phyloP scores from a whole-genome alignment of 2,113 vertebrate genomes.

The Nycticryphes semicollaris region DNA sequence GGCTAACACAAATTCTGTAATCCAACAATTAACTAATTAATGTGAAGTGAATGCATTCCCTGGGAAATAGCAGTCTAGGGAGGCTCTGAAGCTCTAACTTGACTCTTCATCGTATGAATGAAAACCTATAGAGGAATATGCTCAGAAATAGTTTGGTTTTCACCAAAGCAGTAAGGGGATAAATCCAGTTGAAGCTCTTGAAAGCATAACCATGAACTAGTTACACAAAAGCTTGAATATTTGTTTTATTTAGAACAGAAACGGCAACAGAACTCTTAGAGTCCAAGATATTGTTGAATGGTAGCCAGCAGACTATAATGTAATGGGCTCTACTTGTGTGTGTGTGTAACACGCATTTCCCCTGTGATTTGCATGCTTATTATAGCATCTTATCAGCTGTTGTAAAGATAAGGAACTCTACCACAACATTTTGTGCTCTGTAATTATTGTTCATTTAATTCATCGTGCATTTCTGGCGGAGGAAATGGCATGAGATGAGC shows the following conservation, averaged over 20 bases:
- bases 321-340: not conserved
- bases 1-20: not conserved
- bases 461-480: not conserved
- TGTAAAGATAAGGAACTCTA: slow-evolving; percentile 50
- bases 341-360: not conserved
- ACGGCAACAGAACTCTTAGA: not conserved
- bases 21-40: not conserved
- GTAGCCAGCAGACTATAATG: not conserved
- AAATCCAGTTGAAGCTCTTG: not conserved
- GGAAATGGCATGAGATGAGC: not conserved
- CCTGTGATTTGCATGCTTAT: slow-evolving; percentile 13
- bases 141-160: not conserved
- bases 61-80: not conserved
- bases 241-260: slow-evolving; percentile 5
- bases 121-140: not conserved
- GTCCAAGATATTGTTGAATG: not conserved
- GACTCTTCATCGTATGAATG: not conserved
- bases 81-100: not conserved
- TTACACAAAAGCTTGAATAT: not conserved
- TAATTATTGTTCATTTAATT: slow-evolving; percentile 5
- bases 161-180: not conserved
- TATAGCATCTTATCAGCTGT: slow-evolving; percentile 33
- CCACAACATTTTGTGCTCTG: not conserved
- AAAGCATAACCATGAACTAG: not conserved
- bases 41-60: not conserved